A percentile compares a stretch with the other conserved stretches of the same genome.
Conservation (phyloP, 2,888 invertebrate genomes). For the Penaeus monodon region DNA sequence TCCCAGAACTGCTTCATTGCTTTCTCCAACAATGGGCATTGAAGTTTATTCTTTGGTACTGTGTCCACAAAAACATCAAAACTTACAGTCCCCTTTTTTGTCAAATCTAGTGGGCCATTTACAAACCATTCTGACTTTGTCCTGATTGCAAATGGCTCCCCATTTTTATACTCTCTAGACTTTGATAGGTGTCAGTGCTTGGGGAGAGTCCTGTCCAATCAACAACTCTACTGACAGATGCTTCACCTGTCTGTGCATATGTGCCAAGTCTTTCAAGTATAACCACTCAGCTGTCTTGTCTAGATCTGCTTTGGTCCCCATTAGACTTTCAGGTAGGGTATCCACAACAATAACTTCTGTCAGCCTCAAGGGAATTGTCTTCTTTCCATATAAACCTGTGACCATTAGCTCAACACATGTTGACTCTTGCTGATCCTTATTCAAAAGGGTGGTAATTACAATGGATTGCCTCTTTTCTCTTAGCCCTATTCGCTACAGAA, state of each 20-base stretch:
- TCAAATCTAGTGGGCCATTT: neutral
- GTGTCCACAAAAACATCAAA: neutral
- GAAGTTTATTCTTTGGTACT: neutral
- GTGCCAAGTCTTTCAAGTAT: neutral
- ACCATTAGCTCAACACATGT: neutral
- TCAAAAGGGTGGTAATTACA: neutral
- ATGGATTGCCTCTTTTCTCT: neutral
- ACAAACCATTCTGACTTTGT: neutral
- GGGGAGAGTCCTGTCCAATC: constrained; percentile 6
- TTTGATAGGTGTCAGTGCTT: neutral
- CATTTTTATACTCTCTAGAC: neutral
- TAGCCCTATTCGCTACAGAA: too few species aligned
- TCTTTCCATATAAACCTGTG: neutral
- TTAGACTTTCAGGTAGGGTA: neutral
- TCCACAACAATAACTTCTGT: neutral
- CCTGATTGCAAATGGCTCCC: neutral
- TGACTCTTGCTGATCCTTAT: neutral
- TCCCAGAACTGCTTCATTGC: neutral
- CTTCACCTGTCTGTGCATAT: neutral
- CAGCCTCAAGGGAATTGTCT: neutral
- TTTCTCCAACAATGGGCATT: neutral
- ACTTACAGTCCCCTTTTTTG: too few species aligned
- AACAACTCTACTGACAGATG: neutral
- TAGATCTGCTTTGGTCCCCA: neutral
- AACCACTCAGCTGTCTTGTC: neutral